Evolutionary conservation across 2,113 vertebrate species (phyloP).

Genomic region (Pandion haliaetus): DNA sequence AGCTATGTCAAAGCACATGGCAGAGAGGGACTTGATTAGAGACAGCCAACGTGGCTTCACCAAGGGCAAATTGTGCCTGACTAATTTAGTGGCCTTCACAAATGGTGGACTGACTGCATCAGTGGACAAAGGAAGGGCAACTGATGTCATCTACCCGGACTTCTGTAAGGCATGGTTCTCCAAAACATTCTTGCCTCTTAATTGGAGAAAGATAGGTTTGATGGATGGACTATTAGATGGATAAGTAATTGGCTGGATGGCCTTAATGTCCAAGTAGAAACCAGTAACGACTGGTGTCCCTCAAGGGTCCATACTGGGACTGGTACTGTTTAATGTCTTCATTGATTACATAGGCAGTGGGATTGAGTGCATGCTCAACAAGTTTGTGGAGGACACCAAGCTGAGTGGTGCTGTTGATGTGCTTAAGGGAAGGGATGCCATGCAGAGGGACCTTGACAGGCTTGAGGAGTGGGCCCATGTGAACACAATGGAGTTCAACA

Average conservation of each 20-base stretch:
- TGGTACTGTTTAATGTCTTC: not conserved
- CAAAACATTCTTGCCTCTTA: not conserved
- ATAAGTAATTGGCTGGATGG: not conserved
- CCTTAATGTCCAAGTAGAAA: not conserved
- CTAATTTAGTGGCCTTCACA: not conserved
- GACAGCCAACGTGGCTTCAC: accelerated
- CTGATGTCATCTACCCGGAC: not conserved
- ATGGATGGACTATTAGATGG: not conserved
- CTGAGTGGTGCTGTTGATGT: not conserved
- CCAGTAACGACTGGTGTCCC: not conserved
- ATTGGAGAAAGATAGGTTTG: not conserved
- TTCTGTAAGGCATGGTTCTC: not conserved
- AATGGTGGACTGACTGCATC: not conserved
- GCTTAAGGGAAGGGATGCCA: not conserved
- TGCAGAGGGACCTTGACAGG: not conserved
- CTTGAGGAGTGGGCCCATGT: not conserved
- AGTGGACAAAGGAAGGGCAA: not conserved
- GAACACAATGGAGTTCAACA: not conserved
- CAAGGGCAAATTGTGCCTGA: not conserved
- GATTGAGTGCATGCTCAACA: not conserved
- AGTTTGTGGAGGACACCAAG: not conserved
- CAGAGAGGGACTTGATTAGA: not conserved
- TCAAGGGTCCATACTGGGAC: not conserved
- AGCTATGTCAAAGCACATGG: not conserved
- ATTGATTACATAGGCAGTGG: not conserved